Conservation (phyloP, 2,113 vertebrate species). For the Tapirus terrestris region DNA sequence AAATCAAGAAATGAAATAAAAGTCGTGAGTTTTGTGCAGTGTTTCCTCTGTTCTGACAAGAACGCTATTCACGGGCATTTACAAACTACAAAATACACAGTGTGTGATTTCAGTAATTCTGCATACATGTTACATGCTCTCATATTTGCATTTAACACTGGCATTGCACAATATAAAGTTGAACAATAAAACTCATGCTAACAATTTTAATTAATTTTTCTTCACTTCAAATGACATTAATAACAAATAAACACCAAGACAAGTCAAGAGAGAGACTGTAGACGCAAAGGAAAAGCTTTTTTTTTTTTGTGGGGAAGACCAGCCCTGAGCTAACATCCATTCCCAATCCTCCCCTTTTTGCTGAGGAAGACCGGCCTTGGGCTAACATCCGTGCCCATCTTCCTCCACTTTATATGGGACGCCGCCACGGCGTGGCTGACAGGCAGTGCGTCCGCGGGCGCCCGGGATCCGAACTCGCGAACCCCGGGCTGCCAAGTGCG, state of each 20-base stretch:
- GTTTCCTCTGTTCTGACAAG: neutral
- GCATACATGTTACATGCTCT: neutral
- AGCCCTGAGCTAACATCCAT: too few species aligned
- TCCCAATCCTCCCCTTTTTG: too few species aligned
- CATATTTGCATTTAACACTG: neutral
- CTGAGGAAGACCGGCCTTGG: too few species aligned
- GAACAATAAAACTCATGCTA: neutral
- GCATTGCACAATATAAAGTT: neutral
- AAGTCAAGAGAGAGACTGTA: neutral
- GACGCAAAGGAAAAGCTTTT: neutral
- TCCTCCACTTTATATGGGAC: too few species aligned
- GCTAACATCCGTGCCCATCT: too few species aligned
- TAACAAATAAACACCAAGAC: neutral
- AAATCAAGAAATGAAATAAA: neutral
- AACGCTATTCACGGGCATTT: neutral
- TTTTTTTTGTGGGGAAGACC: too few species aligned
- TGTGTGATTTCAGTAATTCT: conserved; percentile 5
- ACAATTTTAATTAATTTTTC: neutral
- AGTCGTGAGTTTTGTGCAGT: neutral
- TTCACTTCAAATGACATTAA: neutral
- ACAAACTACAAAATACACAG: neutral
- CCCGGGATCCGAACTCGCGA: too few species aligned
- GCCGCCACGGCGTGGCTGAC: too few species aligned
- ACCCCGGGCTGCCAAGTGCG: too few species aligned
- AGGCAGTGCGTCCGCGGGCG: too few species aligned